These are phyloP conservation scores for Bambusicola thoracicus DNA, from an alignment of 2,113 vertebrate genomes.

Conservation along the genomic window DNA sequence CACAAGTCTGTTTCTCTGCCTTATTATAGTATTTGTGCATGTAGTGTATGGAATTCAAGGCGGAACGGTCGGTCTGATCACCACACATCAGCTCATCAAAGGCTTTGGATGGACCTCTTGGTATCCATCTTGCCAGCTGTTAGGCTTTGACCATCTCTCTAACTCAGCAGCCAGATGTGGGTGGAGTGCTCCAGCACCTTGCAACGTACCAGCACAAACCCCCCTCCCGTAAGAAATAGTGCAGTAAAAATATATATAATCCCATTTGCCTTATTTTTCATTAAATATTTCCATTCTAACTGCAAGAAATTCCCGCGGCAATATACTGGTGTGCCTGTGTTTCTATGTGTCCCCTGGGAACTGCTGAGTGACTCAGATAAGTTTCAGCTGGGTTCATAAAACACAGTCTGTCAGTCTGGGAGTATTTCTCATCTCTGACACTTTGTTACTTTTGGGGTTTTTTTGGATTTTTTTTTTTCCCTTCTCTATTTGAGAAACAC, in stretches of 20 bases:
- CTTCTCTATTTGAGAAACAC: neutral
- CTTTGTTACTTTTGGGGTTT: neutral
- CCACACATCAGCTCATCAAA: neutral
- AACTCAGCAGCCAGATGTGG: accelerated
- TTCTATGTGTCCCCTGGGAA: constrained; percentile 17
- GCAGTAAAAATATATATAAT: neutral
- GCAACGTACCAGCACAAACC: neutral
- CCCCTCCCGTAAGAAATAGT: neutral
- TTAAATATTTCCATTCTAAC: constrained; percentile 14
- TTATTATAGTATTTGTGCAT: neutral
- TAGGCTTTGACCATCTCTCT: neutral
- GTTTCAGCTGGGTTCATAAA: neutral
- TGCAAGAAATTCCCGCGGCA: neutral
- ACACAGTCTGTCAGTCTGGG: constrained; percentile 13
- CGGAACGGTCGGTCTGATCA: neutral
- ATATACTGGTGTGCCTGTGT: neutral
- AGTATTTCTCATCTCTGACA: neutral
- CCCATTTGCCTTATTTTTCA: neutral
- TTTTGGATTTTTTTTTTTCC: neutral
- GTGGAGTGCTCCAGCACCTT: neutral
- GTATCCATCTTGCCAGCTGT: neutral
- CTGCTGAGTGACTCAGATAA: constrained; percentile 51
- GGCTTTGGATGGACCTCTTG: neutral
- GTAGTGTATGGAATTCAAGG: neutral
- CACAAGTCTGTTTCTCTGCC: accelerated